A percentile compares a stretch with the other conserved stretches of the same genome.
Evolutionary conservation across 2,888 invertebrate genomes (phyloP).

Genomic region (Podotricha telesiphe): DNA sequence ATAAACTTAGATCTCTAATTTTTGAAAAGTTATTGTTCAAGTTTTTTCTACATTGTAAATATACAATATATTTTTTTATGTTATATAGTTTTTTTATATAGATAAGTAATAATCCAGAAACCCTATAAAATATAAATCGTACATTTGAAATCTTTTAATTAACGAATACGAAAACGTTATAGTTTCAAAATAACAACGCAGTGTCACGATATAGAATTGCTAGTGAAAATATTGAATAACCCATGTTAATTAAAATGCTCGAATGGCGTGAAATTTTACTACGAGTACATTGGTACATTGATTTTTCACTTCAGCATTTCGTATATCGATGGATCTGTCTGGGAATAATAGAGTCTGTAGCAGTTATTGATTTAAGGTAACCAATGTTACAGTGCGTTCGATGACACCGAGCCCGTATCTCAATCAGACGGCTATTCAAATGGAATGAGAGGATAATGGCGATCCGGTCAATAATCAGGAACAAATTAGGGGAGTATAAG

Average conservation of each 20-base stretch:
- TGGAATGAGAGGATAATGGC: conserved; percentile 44
- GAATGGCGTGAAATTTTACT: neutral
- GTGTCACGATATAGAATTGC: no score
- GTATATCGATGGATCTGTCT: conserved; percentile 14
- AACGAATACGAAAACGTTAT: no score
- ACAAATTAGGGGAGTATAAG: conserved; percentile 42
- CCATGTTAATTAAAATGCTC: neutral
- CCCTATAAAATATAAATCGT: no score
- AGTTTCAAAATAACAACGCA: no score
- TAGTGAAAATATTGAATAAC: no score
- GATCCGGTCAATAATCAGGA: conserved; percentile 39
- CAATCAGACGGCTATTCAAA: conserved; percentile 42
- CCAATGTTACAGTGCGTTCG: conserved; percentile 37
- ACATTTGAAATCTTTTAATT: no score
- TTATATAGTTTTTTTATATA: no score
- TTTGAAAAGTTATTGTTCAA: no score
- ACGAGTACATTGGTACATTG: neutral
- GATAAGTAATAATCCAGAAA: no score
- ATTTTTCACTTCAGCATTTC: neutral
- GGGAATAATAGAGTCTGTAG: conserved; percentile 17
- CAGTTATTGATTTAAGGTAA: conserved; percentile 27
- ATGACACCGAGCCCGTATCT: conserved; percentile 44
- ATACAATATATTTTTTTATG: no score
- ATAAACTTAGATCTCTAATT: no score
- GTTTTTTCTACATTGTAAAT: no score